Evolutionary conservation across 2,797 vertebrate genomes (phyloP), one percentile per base, ranked within the genome.

Genomic region (Enoplosus armatus): DNA sequence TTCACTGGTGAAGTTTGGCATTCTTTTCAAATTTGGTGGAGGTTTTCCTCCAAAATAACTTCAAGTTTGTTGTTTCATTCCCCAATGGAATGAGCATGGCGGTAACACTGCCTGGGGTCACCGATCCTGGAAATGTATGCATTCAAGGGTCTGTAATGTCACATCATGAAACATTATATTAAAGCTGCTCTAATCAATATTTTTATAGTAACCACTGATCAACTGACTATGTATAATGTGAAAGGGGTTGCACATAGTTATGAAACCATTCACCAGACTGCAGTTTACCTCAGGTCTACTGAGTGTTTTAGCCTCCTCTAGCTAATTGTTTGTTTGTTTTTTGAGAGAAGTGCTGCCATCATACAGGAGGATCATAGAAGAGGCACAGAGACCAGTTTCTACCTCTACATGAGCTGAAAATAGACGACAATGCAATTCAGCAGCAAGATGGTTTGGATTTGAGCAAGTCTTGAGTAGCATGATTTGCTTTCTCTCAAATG

Each of bases 61-160:
- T 51, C 22, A 67, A 47, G 60, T 63, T 69, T 65, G 33, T 3
- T 16, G 41, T 54, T 58, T 70, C 4, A 20, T 66, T 37, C 29
- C n/a, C 4, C n/a, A 24, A 1, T 22, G 43, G 29, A 9, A 37
- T n/a, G 27, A 63, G 16, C 11, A 54, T n/a, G 50, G 6, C 6
- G 4, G 27, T 22, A 47, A 29, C 59, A 0, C 47, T 5, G 33
- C 15, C 62, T 51, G 61, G 0, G 8, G 33, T 33, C 62, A 47
- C 14, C 37, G 2, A 20, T 6, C 4, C 24, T 41, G 8, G 18
- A 50, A 29, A 51, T 11, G 4, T 2, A 48, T 37, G 3, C 31
- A n/a, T 35, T 60, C 24, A 33, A 51, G n/a, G 22, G 24, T 41
- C 15, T 15, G 14, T 43, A 41, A 56, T 24, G 39, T 64, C 31